Base-by-base conservation (phyloP, 2,888 invertebrate species). In the Agrotis puta region DNA sequence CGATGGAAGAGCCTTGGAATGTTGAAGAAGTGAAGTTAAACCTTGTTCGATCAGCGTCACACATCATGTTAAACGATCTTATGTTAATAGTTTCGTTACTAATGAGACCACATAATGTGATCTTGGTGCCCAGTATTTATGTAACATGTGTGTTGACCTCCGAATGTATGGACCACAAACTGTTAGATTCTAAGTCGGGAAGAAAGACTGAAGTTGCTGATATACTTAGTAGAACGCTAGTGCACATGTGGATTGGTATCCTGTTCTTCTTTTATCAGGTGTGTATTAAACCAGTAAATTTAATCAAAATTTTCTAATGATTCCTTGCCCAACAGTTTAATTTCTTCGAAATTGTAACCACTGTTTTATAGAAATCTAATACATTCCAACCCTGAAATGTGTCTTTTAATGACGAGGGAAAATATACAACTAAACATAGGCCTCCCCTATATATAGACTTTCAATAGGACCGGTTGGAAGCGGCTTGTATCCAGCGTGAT, bases 261-360 rank as follows among this genome's bases (percentile, higher is more conserved):
- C 96, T 98, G 82, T 97, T 98, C 88, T 98, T 97, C 94, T 99
- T 98, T 91, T 98, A 98, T 93, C 98, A 98, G 97, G 98, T 98
- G 67, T 86, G 88, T 72, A 43, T 33, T 33, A 11, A n/a, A 5
- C 13, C 13, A n/a, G 11, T 18, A 27, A 22, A 18, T n/a, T 2
- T 33, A 0, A 13, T 56, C 33, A 2, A 27, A 1, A 6, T 33
- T 33, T 56, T 33, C 13, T n/a, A 56, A n/a, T n/a, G 27, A 56
- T 27, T 13, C 22, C 33, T 56, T 54, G n/a, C 18, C 54, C 54
- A 27, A 56, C 13, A 6, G 6, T 5, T 33, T 22, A 33, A 33
- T 20, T 53, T 20, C 16, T 11, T 20, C 6, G 11, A n/a, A 27
- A 11, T 20, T 50, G 5, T 27, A 24, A 51, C 7, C 7, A 53